Conservation (phyloP, 2,888 invertebrate species). For the Monopis laevigella region DNA sequence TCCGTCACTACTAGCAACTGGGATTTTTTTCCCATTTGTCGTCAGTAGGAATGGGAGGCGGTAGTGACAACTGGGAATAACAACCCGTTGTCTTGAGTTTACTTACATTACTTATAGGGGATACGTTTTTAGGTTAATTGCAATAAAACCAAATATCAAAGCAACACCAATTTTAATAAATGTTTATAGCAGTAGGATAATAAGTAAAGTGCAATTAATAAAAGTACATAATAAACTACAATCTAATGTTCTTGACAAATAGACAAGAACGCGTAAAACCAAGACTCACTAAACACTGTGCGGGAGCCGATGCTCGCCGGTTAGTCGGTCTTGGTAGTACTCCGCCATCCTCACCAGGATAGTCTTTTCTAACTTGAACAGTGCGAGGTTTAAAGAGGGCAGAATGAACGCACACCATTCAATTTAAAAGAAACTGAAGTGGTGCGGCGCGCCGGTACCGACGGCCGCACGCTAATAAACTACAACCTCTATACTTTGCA, state of each 20-base stretch:
- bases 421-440: slow-evolving; percentile 66
- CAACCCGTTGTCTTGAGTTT: no score
- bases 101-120: no score
- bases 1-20: no score
- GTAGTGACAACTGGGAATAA: no score
- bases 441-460: slow-evolving; percentile 43
- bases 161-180: slow-evolving; percentile 33
- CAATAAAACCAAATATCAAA: no score
- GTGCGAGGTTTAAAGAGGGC: slow-evolving; percentile 50
- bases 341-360: slow-evolving; percentile 38
- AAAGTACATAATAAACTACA: slow-evolving; percentile 8
- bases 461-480: slow-evolving; percentile 22
- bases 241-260: slow-evolving; percentile 2
- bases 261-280: slow-evolving; percentile 50
- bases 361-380: slow-evolving; percentile 67
- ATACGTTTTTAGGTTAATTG: no score
- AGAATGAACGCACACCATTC: slow-evolving; percentile 62
- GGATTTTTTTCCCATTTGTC: no score
- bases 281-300: slow-evolving; percentile 63
- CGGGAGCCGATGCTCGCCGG: slow-evolving; percentile 36
- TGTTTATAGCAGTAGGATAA: not conserved
- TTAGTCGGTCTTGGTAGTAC: slow-evolving; percentile 68
- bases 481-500: slow-evolving; percentile 94
- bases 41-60: no score
- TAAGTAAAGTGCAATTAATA: not conserved